These are phyloP conservation scores for Hirtodrosophila histrioides DNA, from an alignment of 2,888 invertebrate genomes.

Conservation along the genomic window DNA sequence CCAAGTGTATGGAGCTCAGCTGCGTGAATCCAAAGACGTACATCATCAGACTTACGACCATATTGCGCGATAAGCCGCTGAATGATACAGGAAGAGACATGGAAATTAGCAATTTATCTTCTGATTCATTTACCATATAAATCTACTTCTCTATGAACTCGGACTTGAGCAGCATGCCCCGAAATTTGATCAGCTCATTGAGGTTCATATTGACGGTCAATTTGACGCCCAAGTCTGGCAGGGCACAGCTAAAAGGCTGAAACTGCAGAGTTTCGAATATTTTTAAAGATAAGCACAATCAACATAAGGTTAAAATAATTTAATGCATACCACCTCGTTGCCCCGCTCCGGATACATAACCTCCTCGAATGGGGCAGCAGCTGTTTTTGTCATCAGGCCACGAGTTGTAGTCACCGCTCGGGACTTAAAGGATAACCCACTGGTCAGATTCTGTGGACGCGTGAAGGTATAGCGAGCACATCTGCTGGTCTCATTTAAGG, in stretches of 20 bases:
- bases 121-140: fast-evolving
- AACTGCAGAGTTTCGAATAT: constrained; percentile 61
- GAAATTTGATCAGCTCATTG: constrained; percentile 83
- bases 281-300: background rate
- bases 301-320: too few species aligned
- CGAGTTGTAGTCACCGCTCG: constrained; percentile 83
- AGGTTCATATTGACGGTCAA: constrained; percentile 82
- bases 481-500: constrained; percentile 76
- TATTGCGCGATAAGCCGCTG: constrained; percentile 84
- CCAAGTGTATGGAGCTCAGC: constrained; percentile 84
- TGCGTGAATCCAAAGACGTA: constrained; percentile 83
- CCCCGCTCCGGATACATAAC: constrained; percentile 81
- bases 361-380: constrained; percentile 80
- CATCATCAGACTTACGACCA: constrained; percentile 82
- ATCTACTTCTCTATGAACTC: constrained; percentile 84
- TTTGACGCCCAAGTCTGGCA: constrained; percentile 82
- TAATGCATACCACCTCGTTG: constrained; percentile 78
- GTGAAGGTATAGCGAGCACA: constrained; percentile 82
- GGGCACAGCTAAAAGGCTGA: constrained; percentile 80
- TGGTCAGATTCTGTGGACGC: constrained; percentile 83
- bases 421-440: constrained; percentile 84
- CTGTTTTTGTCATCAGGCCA: constrained; percentile 82
- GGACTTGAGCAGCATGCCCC: constrained; percentile 83
- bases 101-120: background rate
- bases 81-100: constrained; percentile 1